phyloP scores from a whole-genome alignment of 1,140 invertebrate species.

The Drosophila rufa region DNA sequence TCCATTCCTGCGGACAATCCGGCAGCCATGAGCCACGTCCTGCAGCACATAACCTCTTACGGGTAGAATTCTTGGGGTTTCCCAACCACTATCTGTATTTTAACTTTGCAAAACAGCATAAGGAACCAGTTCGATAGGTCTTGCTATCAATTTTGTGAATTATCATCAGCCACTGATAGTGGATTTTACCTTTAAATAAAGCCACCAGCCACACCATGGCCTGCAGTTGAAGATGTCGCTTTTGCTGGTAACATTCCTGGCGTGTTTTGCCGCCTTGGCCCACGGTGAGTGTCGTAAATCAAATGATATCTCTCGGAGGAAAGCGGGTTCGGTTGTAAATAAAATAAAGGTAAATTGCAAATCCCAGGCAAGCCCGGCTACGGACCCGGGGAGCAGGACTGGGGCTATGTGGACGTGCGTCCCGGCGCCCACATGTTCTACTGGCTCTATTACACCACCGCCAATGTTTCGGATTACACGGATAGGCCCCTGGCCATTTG shows the following conservation, averaged over 20 bases:
- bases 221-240: constrained; percentile 47
- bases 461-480: constrained; percentile 86
- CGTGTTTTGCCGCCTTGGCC: constrained; percentile 22
- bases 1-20: constrained; percentile 86
- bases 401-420: constrained; percentile 89
- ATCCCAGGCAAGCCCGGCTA: constrained; percentile 84
- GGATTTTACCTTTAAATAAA: constrained; percentile 39
- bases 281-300: constrained; percentile 35
- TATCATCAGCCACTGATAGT: constrained; percentile 16
- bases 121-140: constrained; percentile 15
- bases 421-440: constrained; percentile 92
- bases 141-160: neutral
- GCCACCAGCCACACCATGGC: neutral
- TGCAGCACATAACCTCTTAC: constrained; percentile 68
- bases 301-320: constrained; percentile 3
- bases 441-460: constrained; percentile 92
- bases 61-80: constrained; percentile 28
- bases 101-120: neutral
- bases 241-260: constrained; percentile 36
- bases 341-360: neutral
- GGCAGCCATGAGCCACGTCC: constrained; percentile 67
- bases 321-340: neutral
- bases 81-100: neutral
- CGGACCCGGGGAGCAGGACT: constrained; percentile 88
- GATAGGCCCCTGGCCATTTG: constrained; percentile 91